These are phyloP conservation scores for Tapirus terrestris DNA, from an alignment of 2,113 vertebrate genomes.

Conservation along the genomic window DNA sequence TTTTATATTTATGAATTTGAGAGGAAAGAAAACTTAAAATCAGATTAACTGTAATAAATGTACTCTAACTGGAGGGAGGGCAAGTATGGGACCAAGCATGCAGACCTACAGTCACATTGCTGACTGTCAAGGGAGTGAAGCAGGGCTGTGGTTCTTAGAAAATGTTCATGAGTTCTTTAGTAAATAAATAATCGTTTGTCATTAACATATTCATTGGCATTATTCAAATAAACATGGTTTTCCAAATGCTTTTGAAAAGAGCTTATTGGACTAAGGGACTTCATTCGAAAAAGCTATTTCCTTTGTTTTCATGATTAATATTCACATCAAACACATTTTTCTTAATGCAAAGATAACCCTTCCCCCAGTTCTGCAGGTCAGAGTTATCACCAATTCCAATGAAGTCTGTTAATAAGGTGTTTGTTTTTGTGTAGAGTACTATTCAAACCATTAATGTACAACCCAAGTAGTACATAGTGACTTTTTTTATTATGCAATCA, in stretches of 20 bases:
- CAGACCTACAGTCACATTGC: too few relatives aligned
- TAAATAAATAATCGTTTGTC: neutral
- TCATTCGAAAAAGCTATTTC: neutral
- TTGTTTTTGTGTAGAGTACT: neutral
- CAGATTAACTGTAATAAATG: neutral
- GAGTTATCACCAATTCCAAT: conserved; percentile 18
- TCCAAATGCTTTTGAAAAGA: conserved; percentile 40
- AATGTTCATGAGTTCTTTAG: neutral
- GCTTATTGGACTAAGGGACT: neutral
- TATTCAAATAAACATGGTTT: conserved; percentile 30
- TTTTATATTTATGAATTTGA: neutral
- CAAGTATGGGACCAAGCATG: neutral
- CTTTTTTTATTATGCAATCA: conserved; percentile 34
- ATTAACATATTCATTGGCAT: neutral
- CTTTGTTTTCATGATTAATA: conserved; percentile 38
- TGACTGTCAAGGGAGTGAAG: neutral
- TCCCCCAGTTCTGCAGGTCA: neutral
- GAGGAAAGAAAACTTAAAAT: neutral
- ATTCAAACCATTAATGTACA: neutral
- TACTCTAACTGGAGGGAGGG: neutral
- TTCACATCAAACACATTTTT: conserved; percentile 47
- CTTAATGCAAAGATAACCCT: neutral
- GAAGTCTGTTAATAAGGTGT: conserved; percentile 27
- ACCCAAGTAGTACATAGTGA: neutral
- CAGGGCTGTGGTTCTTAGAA: neutral